Evolutionary conservation across 2,888 invertebrate genomes (phyloP).

Genomic region (Erannis defoliaria): DNA sequence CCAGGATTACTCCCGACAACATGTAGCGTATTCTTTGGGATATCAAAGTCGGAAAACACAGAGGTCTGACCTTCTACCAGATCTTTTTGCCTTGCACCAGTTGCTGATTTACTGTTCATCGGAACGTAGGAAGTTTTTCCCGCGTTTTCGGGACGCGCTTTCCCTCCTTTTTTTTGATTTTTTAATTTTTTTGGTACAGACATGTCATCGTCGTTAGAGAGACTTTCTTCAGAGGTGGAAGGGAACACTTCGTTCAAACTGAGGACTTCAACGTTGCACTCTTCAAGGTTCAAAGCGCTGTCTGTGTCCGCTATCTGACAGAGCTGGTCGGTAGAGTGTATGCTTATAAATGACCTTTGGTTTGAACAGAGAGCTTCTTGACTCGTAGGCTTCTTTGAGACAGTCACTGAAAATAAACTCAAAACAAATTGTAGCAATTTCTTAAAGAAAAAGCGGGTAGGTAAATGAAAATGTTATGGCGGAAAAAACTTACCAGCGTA

Average conservation of each 20-base stretch:
- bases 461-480: neutral
- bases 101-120: conserved; percentile 78
- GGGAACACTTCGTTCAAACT: conserved; percentile 81
- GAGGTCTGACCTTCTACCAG: conserved; percentile 64
- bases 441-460: neutral
- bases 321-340: conserved; percentile 81
- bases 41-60: conserved; percentile 75
- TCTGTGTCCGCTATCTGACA: conserved; percentile 71
- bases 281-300: conserved; percentile 65
- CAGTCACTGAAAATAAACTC: conserved; percentile 68
- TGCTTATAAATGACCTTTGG: conserved; percentile 81
- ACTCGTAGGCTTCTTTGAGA: conserved; percentile 72
- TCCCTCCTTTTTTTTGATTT: conserved; percentile 56
- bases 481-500: conserved; percentile 67
- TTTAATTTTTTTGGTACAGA: conserved; percentile 63
- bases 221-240: conserved; percentile 81
- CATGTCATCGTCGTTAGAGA: conserved; percentile 71
- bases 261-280: conserved; percentile 79
- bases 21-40: conserved; percentile 79
- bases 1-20: conserved; percentile 82
- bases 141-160: conserved; percentile 56
- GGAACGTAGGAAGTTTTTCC: conserved; percentile 69
- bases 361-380: conserved; percentile 65
- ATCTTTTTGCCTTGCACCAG: conserved; percentile 70
- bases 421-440: neutral